These are phyloP conservation scores for Phrynosoma platyrhinos DNA, from an alignment of 2,113 vertebrate genomes.

Conservation along the genomic window DNA sequence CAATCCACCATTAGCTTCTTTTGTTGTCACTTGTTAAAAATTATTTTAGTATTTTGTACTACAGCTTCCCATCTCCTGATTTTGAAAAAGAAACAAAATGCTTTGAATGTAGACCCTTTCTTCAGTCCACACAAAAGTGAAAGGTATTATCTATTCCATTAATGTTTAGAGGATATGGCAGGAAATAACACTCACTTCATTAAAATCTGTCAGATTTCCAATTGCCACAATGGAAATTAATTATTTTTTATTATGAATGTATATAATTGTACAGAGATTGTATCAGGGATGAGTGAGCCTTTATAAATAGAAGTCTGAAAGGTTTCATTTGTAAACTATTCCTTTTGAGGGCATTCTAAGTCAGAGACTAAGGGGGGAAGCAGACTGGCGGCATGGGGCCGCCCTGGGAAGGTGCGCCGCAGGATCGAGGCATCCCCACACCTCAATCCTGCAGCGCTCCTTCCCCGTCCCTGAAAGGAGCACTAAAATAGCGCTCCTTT, in stretches of 20 bases:
- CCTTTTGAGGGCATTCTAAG: neutral
- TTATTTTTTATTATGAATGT: no score
- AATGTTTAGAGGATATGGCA: constrained; percentile 3
- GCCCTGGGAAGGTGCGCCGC: no score
- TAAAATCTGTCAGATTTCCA: constrained; percentile 37
- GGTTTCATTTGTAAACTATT: neutral
- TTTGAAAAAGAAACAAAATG: neutral
- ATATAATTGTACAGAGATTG: fast-evolving
- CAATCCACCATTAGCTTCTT: neutral
- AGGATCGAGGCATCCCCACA: no score
- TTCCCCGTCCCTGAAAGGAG: no score
- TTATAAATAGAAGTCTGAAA: neutral
- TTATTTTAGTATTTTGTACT: neutral
- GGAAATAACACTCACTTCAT: constrained; percentile 11
- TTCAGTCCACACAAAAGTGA: constrained; percentile 7
- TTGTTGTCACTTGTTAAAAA: neutral
- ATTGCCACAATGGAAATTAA: constrained; percentile 14
- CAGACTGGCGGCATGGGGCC: no score
- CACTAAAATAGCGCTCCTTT: no score
- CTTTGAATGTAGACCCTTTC: neutral
- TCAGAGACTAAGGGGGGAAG: fast-evolving
- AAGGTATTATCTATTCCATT: constrained; percentile 24
- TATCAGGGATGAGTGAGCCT: fast-evolving
- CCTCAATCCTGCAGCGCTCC: no score
- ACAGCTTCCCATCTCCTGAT: neutral